Conservation (phyloP, 2,113 vertebrate species). For the Cyanoliseus patagonus region DNA sequence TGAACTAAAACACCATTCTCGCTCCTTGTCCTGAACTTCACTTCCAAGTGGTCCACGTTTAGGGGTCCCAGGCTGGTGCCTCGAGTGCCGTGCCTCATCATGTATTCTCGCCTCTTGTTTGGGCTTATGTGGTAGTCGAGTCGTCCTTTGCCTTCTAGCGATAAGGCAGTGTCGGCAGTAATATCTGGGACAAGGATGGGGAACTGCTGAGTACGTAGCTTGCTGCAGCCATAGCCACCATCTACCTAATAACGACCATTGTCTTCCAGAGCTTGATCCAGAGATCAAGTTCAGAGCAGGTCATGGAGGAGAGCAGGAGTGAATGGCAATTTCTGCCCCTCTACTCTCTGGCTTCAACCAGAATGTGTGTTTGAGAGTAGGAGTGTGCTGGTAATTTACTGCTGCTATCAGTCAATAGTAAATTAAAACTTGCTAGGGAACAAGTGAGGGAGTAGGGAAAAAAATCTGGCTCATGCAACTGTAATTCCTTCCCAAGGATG, state of each 20-base stretch:
- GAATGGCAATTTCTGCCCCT: neutral
- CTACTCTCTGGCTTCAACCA: slow-evolving; percentile 4
- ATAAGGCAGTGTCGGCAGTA: slow-evolving; percentile 89
- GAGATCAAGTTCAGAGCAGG: slow-evolving; percentile 29
- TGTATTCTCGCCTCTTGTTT: slow-evolving; percentile 84
- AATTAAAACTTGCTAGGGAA: slow-evolving; percentile 58
- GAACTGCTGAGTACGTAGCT: neutral
- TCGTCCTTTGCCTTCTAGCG: slow-evolving; percentile 88
- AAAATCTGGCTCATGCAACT: slow-evolving; percentile 42
- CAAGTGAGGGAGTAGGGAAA: slow-evolving; percentile 47
- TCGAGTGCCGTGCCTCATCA: slow-evolving; percentile 73
- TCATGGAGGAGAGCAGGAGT: neutral
- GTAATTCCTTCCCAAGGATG: slow-evolving; percentile 63
- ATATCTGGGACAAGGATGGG: slow-evolving; percentile 75
- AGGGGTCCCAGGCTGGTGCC: slow-evolving; percentile 11
- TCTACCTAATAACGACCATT: neutral
- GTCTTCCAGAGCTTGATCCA: neutral
- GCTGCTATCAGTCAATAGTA: slow-evolving; percentile 59
- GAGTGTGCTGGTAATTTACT: slow-evolving; percentile 61
- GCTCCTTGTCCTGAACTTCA: slow-evolving; percentile 93
- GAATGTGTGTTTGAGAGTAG: slow-evolving; percentile 36
- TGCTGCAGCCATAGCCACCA: accelerated
- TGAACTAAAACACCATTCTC: slow-evolving; percentile 90
- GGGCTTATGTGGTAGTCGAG: slow-evolving; percentile 90
- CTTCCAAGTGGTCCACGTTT: slow-evolving; percentile 78